phyloP scores from a whole-genome alignment of 2,797 vertebrate species.

The Tinamus major region DNA sequence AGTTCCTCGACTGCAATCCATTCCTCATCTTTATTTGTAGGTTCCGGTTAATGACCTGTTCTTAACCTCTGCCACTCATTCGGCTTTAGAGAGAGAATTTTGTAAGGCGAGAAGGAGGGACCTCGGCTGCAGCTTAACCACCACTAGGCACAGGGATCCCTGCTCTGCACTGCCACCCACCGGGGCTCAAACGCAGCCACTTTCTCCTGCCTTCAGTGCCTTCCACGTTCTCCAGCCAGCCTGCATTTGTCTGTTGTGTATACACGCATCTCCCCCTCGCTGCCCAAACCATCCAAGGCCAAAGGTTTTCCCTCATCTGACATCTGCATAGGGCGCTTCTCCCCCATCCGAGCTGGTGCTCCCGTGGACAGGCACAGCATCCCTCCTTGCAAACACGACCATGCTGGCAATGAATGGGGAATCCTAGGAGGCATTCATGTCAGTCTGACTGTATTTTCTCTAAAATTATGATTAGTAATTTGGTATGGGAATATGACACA shows the following conservation, averaged over 20 bases:
- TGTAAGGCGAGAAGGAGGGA: too few species aligned
- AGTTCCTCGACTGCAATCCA: accelerated
- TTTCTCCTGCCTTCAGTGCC: neutral
- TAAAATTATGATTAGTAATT: neutral
- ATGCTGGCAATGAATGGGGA: accelerated
- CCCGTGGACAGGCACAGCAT: accelerated
- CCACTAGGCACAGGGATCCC: neutral
- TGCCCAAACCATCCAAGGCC: neutral
- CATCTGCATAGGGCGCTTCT: neutral
- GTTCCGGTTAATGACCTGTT: neutral
- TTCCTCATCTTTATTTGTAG: accelerated
- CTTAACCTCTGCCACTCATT: neutral
- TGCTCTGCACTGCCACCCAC: conserved; percentile 57
- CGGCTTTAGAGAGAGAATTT: neutral
- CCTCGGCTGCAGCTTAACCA: accelerated
- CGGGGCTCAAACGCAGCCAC: neutral
- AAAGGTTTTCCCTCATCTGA: neutral
- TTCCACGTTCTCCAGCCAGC: accelerated
- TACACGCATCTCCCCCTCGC: neutral
- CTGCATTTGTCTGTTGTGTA: accelerated
- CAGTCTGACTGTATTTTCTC: accelerated
- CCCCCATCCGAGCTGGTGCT: neutral
- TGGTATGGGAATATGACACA: neutral
- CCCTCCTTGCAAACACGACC: neutral
- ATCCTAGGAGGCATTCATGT: neutral